Evolutionary conservation across 2,888 invertebrate genomes (phyloP).

Genomic region (Marronus borbonicus): DNA sequence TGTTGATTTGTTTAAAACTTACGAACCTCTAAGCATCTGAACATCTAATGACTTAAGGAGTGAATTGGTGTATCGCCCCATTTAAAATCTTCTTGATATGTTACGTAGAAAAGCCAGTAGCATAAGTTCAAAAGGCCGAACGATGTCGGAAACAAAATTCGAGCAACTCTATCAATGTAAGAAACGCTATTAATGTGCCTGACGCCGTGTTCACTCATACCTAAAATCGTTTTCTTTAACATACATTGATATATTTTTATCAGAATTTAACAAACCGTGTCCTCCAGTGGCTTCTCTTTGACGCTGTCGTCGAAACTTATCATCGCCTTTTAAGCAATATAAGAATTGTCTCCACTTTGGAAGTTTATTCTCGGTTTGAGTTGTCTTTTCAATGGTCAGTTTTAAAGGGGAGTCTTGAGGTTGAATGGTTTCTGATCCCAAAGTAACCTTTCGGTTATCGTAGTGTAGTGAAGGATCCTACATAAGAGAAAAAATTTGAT

Average conservation of each 20-base stretch:
- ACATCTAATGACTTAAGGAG: slow-evolving; percentile 71
- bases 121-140: slow-evolving; percentile 89
- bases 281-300: slow-evolving; percentile 81
- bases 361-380: slow-evolving; percentile 84
- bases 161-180: slow-evolving; percentile 85
- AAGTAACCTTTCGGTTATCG: slow-evolving; percentile 63
- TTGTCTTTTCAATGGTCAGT: slow-evolving; percentile 85
- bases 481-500: neutral
- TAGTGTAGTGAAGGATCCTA: slow-evolving; percentile 71
- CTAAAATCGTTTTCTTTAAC: slow-evolving; percentile 26
- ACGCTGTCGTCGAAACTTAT: slow-evolving; percentile 81
- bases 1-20: no score
- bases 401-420: slow-evolving; percentile 67
- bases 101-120: slow-evolving; percentile 91
- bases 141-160: slow-evolving; percentile 88
- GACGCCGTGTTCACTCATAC: slow-evolving; percentile 61
- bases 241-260: neutral
- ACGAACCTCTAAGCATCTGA: neutral
- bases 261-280: slow-evolving; percentile 30
- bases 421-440: slow-evolving; percentile 53
- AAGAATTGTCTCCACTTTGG: slow-evolving; percentile 86
- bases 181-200: slow-evolving; percentile 91
- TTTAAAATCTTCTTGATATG: slow-evolving; percentile 83
- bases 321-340: slow-evolving; percentile 86
- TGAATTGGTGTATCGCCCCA: slow-evolving; percentile 81